A percentile compares a stretch with the other conserved stretches of the same genome.
Evolutionary conservation across 2,888 invertebrate species (phyloP).

Genomic region (Drosophila tripunctata): DNA sequence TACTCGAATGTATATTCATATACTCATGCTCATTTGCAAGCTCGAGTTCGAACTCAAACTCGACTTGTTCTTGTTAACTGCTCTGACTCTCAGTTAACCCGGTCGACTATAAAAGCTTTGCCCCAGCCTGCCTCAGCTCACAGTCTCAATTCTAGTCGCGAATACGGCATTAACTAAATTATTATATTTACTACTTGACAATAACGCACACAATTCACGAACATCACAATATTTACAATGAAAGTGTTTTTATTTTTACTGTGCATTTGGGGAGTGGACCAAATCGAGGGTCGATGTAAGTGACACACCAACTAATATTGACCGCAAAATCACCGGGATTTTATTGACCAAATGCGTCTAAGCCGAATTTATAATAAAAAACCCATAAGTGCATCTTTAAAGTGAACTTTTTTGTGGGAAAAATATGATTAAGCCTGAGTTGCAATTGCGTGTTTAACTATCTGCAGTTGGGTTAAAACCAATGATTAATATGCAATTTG

Average conservation of each 20-base stretch:
- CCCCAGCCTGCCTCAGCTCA: conserved; percentile 8
- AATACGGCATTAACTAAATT: not conserved
- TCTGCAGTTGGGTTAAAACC: conserved; percentile 17
- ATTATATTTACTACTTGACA: not conserved
- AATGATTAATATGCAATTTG: not conserved
- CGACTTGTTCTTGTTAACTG: conserved; percentile 24
- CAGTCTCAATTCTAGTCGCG: conserved; percentile 41
- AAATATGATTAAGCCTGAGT: conserved; percentile 11
- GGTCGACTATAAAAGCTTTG: conserved; percentile 50
- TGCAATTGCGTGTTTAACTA: conserved; percentile 21
- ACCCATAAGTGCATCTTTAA: conserved; percentile 12
- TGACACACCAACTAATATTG: conserved; percentile 19
- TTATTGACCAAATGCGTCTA: conserved; percentile 13
- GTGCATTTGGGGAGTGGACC: conserved; percentile 34
- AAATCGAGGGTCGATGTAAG: conserved; percentile 58
- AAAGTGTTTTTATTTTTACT: conserved; percentile 28
- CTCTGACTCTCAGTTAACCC: conserved; percentile 22
- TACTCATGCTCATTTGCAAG: not conserved
- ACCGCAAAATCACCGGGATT: conserved; percentile 1
- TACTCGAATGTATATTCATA: conserved; percentile 10
- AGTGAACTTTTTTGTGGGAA: conserved; percentile 6
- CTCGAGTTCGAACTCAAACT: not conserved
- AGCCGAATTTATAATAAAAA: conserved; percentile 37
- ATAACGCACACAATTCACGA: not conserved
- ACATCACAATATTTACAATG: conserved; percentile 20